Percentiles rank a stretch among this genome's conserved stretches.
Conservation (phyloP, 2,113 vertebrate species). For the Triplophysa rosa region DNA sequence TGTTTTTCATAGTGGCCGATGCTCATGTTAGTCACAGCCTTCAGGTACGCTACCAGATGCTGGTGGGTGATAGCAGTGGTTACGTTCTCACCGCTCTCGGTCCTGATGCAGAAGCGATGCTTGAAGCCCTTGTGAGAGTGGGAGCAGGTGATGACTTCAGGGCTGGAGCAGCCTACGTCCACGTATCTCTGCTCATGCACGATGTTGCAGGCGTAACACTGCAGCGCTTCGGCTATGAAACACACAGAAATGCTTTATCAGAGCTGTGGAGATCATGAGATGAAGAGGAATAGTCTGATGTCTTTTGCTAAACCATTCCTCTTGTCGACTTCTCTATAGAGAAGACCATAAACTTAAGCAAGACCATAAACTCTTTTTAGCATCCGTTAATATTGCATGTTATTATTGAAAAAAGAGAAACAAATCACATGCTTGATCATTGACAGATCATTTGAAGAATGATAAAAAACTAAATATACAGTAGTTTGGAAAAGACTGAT, state of each 20-base stretch:
- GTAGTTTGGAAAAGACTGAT: too few relatives aligned
- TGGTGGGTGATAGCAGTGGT: slow-evolving; percentile 8
- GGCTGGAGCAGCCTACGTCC: slow-evolving; percentile 72
- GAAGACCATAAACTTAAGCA: too few relatives aligned
- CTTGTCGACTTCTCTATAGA: too few relatives aligned
- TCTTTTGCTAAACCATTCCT: too few relatives aligned
- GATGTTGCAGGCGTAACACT: slow-evolving; percentile 77
- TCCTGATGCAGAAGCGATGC: slow-evolving; percentile 75
- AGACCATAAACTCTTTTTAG: too few relatives aligned
- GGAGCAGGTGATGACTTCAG: slow-evolving; percentile 77
- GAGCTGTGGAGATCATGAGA: not conserved
- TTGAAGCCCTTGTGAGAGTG: slow-evolving; percentile 79
- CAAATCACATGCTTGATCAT: not conserved
- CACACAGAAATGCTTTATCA: not conserved
- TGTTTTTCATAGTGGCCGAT: not conserved
- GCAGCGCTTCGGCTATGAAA: slow-evolving; percentile 65
- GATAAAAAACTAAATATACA: too few relatives aligned
- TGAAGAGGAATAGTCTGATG: too few relatives aligned
- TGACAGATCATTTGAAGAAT: too few relatives aligned
- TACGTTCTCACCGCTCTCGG: slow-evolving; percentile 52
- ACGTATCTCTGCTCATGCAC: slow-evolving; percentile 68
- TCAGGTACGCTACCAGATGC: not conserved
- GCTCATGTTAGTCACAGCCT: not conserved
- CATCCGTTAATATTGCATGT: too few relatives aligned
- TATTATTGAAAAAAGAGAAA: not conserved